Percentiles rank a stretch among this genome's conserved stretches.
Evolutionary conservation across 2,113 vertebrate genomes (phyloP).

Genomic region (Mixornis gularis): DNA sequence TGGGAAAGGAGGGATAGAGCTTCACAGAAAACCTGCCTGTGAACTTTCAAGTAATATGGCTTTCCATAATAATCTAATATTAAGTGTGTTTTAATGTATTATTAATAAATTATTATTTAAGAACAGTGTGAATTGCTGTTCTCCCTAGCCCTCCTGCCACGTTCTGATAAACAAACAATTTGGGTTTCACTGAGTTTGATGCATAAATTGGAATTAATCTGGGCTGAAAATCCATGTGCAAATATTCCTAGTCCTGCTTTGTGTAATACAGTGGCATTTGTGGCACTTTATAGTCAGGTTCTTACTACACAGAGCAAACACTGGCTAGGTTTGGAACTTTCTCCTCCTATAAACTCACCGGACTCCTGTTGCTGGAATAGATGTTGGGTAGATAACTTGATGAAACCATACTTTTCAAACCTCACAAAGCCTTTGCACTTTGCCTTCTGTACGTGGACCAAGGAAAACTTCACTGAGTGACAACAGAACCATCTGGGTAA

Average conservation of each 20-base stretch:
- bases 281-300: background rate
- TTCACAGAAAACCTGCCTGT: background rate
- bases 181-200: background rate
- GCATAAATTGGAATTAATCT: background rate
- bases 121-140: background rate
- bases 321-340: background rate
- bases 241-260: background rate
- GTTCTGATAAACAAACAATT: background rate
- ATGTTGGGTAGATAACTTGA: background rate
- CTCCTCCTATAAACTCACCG: background rate
- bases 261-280: background rate
- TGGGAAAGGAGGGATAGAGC: background rate
- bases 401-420: background rate
- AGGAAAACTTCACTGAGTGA: background rate
- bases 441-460: background rate
- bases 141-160: background rate
- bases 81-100: background rate
- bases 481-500: accelerated
- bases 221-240: background rate
- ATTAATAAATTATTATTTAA: background rate
- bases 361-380: background rate
- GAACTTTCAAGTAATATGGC: background rate
- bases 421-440: background rate
- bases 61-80: background rate
- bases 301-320: background rate